A percentile compares a stretch with the other conserved stretches of the same genome.
These are phyloP conservation scores for Trinectes maculatus DNA, from an alignment of 2,113 vertebrate species.

Conservation along the genomic window DNA sequence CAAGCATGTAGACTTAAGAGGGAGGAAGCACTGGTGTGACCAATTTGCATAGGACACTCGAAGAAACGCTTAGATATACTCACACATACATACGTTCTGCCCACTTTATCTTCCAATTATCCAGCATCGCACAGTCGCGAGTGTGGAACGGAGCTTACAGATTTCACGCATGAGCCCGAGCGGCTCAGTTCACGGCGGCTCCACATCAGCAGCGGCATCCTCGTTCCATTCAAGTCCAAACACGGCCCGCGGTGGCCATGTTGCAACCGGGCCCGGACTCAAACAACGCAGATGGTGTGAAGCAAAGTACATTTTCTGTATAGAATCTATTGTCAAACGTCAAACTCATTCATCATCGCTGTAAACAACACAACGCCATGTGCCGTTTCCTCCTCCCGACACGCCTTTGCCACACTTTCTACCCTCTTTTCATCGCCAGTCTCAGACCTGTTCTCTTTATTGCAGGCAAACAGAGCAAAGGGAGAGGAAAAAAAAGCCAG, in stretches of 20 bases:
- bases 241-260: background rate
- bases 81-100: background rate
- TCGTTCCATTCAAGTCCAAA: background rate
- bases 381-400: slow-evolving; percentile 8
- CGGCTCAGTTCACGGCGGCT: too few relatives aligned
- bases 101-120: slow-evolving; percentile 5
- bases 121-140: slow-evolving; percentile 3
- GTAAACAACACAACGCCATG: too few relatives aligned
- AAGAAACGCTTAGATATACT: background rate
- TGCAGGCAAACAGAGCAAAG: slow-evolving; percentile 36
- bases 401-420: background rate
- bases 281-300: background rate
- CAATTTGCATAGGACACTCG: background rate
- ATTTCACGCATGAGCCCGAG: slow-evolving; percentile 15
- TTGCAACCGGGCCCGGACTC: background rate
- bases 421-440: slow-evolving; percentile 25
- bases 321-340: too few relatives aligned
- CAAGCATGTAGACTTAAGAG: background rate
- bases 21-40: too few relatives aligned
- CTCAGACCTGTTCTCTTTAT: slow-evolving; percentile 46
- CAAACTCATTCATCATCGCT: slow-evolving; percentile 19
- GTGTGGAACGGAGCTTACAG: slow-evolving; percentile 18
- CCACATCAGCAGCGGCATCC: background rate
- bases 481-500: slow-evolving; percentile 1
- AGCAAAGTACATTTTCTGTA: background rate